Evolutionary conservation across 2,797 vertebrate genomes (phyloP).

Genomic region (Merluccius polli): DNA sequence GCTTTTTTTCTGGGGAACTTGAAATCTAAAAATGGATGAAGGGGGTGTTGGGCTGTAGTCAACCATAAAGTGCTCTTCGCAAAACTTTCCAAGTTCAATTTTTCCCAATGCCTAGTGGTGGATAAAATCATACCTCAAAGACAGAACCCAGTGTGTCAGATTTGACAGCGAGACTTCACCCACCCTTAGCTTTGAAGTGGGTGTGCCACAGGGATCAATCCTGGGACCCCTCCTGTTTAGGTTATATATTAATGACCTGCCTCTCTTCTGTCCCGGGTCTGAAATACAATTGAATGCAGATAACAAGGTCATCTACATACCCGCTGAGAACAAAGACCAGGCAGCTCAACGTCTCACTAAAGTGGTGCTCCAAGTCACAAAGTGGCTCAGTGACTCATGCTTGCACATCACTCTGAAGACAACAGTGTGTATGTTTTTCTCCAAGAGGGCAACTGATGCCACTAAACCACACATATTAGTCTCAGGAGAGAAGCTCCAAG

Average conservation of each 20-base stretch:
- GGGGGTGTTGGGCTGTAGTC: not conserved
- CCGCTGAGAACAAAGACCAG: not conserved
- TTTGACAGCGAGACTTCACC: no score
- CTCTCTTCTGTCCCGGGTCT: no score
- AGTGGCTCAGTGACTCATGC: not conserved
- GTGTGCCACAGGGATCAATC: not conserved
- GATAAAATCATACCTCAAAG: not conserved
- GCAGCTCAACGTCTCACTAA: not conserved
- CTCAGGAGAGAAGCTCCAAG: not conserved
- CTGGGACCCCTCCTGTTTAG: not conserved
- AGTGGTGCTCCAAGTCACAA: not conserved
- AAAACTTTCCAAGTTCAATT: not conserved
- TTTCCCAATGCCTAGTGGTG: not conserved
- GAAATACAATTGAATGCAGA: not conserved
- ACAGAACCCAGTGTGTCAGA: no score
- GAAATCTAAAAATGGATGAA: not conserved
- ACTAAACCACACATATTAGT: not conserved
- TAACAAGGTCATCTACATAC: not conserved
- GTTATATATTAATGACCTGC: not conserved
- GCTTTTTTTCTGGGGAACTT: not conserved
- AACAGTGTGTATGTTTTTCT: not conserved
- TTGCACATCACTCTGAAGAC: not conserved
- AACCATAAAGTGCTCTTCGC: not conserved
- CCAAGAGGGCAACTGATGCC: not conserved
- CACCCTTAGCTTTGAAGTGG: not conserved